Percentiles rank a stretch among this genome's conserved stretches.
These are phyloP conservation scores for Regulus satrapa DNA, from an alignment of 2,113 vertebrate species.

Conservation along the genomic window DNA sequence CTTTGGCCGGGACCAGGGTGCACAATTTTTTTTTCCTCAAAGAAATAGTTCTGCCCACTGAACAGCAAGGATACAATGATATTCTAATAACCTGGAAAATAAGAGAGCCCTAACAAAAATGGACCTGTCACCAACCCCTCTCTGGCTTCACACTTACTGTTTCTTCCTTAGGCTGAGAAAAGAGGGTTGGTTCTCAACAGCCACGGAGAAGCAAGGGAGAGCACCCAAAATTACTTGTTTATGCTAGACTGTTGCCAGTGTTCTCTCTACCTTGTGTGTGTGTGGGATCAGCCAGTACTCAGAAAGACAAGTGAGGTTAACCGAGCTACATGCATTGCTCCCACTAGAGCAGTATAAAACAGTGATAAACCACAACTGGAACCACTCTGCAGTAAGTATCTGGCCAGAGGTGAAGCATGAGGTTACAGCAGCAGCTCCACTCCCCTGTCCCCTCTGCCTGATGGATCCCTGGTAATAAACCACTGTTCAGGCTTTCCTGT, in stretches of 20 bases:
- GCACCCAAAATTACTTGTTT: not conserved
- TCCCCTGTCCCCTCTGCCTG: not conserved
- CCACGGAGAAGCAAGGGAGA: not conserved
- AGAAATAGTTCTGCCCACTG: not conserved
- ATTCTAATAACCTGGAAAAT: not conserved
- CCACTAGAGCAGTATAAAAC: constrained; percentile 16
- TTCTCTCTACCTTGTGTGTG: not conserved
- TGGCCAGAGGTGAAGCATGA: constrained; percentile 10
- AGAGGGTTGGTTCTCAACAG: not conserved
- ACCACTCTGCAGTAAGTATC: not conserved
- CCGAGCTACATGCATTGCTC: constrained; percentile 19
- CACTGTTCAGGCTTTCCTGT: not conserved
- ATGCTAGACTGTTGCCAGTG: not conserved
- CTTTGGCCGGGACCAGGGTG: not conserved
- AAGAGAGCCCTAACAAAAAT: not conserved
- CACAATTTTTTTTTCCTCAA: not conserved
- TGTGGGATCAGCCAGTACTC: not conserved
- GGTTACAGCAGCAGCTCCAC: not conserved
- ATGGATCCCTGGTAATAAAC: constrained; percentile 35
- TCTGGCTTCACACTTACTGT: not conserved
- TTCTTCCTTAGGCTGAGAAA: not conserved
- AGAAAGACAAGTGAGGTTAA: constrained; percentile 53
- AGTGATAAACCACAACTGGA: constrained; percentile 31
- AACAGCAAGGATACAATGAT: not conserved
- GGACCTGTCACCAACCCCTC: not conserved